Evolutionary conservation across 2,888 invertebrate species (phyloP), one percentile per base, ranked within the genome.

Genomic region (Phengaris alcon): DNA sequence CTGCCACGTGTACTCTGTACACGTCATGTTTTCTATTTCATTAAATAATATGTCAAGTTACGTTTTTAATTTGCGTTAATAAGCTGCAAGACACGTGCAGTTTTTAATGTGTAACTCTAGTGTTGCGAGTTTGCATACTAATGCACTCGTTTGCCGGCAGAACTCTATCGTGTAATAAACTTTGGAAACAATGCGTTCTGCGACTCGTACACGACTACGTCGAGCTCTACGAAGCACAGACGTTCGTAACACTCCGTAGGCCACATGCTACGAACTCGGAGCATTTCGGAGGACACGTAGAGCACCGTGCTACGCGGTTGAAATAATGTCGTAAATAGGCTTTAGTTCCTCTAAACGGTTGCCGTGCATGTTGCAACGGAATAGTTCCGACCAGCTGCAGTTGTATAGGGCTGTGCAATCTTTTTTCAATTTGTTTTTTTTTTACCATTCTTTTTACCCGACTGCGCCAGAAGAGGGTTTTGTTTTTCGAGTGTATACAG

Each of bases 151-250:
- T 46, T 4, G 69, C 13, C 8, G 6, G 48, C 48, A 15, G 68
- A 44, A 57, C 57, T 15, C 10, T 59, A 35, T 10, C 59, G 59
- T 44, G 64, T 44, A 64, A 22, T 64, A 64, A 64, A 64, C 35
- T 64, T 64, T 35, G 35, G 35, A 10, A 13, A 64, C 64, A 64
- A 64, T 44, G 35, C 12, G 64, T 64, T 64, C 59, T 12, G 5
- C 13, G 64, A 64, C 64, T 44, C 64, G 64, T 46, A 69, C 48
- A n/a, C 69, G n/a, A 69, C 69, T 59, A 68, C 46, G 69, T 15
- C 9, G 46, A 48, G 46, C 4, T 68, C 68, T 68, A 46, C 46
- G 68, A 46, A 6, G 5, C 59, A 10, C 22, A 64, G 57, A 35
- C 5, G 7, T 2, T 22, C 59, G 59, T 59, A 59, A 22, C 59